Base-by-base conservation (phyloP, 1,140 invertebrate genomes). In the Drosophila sulfurigaster region DNA sequence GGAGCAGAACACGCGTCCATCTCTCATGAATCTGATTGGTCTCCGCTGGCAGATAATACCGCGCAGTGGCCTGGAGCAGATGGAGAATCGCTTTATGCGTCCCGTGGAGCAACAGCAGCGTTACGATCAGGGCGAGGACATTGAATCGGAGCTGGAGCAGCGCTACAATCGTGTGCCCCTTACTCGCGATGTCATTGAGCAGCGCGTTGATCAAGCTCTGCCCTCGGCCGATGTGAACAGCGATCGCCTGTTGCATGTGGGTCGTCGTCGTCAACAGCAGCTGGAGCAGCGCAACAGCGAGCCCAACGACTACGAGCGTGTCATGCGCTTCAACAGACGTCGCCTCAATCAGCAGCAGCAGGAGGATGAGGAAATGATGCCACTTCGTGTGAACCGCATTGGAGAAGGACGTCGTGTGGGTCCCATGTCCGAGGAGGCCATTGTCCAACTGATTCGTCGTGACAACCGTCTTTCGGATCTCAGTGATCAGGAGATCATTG, bases 341-440 rank as follows among this genome's bases (percentile, higher is more conserved):
- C 66, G 81, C 10, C 60, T 77, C 11, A 13, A 32, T 7, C 35
- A 38, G 35, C 35, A 38, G 51, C 25, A 43, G 3, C 11, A 0
- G 35, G 35, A 41, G 15, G 49, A 70, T 1, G 28, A 54, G 8
- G 5, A 5, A 13, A 43, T 64, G 3, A 32, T 11, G 11, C 59
- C 68, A 10, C 74, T 74, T 15, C 57, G 79, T 11, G 11, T 78
- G 1, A 15, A 15, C 16, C 49, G 68, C 20, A 82, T 81, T 20
- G 79, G 64, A 11, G 79, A 81, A 59, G 75, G 79, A 2, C 79
- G 79, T n/a, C 79, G 69, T 4, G 79, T 81, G 32, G 78, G 59
- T 49, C 38, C 51, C 8, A 65, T 65, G 63, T 0, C 38, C 11
- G 51, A 32, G 11, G 69, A 83, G 38, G 66, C 80, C 5, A 80